A percentile compares a stretch with the other conserved stretches of the same genome.
These are phyloP conservation scores for Heliconius charithonia DNA, from an alignment of 2,888 invertebrate genomes.

Conservation along the genomic window DNA sequence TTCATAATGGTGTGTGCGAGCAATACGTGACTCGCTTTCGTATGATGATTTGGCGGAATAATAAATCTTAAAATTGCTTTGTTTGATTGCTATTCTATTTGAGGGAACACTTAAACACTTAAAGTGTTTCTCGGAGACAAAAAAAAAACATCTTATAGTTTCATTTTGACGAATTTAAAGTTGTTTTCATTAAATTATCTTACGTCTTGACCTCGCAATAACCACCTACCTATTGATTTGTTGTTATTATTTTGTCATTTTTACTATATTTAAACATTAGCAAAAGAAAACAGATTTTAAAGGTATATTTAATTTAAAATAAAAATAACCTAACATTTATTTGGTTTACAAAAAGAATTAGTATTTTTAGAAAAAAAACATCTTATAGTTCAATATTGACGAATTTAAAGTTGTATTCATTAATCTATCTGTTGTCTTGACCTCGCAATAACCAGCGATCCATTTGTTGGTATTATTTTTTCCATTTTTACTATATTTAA, in stretches of 20 bases:
- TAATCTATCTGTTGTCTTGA: neutral
- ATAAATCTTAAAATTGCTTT: conserved; percentile 36
- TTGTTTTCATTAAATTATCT: neutral
- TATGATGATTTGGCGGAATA: conserved; percentile 37
- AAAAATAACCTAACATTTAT: conserved; percentile 22
- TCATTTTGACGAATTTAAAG: neutral
- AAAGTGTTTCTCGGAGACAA: conserved; percentile 14
- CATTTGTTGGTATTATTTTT: neutral
- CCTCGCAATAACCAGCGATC: neutral
- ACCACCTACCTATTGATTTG: neutral
- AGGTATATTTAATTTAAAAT: neutral
- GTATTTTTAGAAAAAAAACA: conserved; percentile 48
- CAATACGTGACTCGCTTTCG: conserved; percentile 40
- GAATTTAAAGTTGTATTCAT: neutral
- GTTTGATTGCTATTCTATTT: conserved; percentile 35
- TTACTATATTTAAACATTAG: neutral
- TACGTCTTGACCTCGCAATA: neutral
- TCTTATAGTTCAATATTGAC: neutral
- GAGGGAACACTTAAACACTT: conserved; percentile 1
- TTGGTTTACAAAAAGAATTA: conserved; percentile 48
- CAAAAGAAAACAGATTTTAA: neutral
- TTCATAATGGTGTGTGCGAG: conserved; percentile 26
- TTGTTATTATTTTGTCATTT: neutral
- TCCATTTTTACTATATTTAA: neutral
- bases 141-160: neutral